Base-by-base conservation (phyloP, 2,888 invertebrate genomes). In the Platycheirus rosarum region DNA sequence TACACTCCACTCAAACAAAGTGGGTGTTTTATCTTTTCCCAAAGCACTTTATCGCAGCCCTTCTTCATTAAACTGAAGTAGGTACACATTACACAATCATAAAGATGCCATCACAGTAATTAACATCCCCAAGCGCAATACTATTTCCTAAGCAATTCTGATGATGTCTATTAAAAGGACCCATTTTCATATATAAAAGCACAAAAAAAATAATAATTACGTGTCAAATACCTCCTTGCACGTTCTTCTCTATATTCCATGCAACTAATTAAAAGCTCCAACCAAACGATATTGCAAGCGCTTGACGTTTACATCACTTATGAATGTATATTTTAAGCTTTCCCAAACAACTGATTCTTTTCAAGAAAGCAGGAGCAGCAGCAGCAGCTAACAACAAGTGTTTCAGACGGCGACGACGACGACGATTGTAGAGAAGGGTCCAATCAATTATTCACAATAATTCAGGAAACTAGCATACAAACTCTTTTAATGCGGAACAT, bases 361-460 rank as follows among this genome's bases (percentile, higher is more conserved):
- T 32, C 37, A 40, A 40, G 13, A 40, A 40, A 2, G 3, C 3
- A 35, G n/a, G 4, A 23, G 14, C 1, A 60, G 8, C 9, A 40
- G 9, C 1, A 29, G 2, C 26, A n/a, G n/a, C n/a, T 8, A 60
- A 23, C 76, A 82, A 76, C 80, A 82, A 82, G 70, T 76, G 66
- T 71, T 70, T 42, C 32, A 18, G 46, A 62, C n/a, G n/a, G n/a
- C n/a, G n/a, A n/a, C n/a, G n/a, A n/a, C n/a, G n/a, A n/a, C n/a
- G n/a, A n/a, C 46, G 62, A 65, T 26, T 13, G 29, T 8, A 37
- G 2, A 1, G 0, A 3, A 1, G 0, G 1, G 9, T 51, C 55
- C 48, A 69, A 79, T 79, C 68, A 74, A 79, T 74, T 69, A 80
- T 60, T 29, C 44, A 60, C 42, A 26, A 60, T 44, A 44, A 18